Evolutionary conservation across 2,113 vertebrate species (phyloP).

Genomic region (Corapipo altera): DNA sequence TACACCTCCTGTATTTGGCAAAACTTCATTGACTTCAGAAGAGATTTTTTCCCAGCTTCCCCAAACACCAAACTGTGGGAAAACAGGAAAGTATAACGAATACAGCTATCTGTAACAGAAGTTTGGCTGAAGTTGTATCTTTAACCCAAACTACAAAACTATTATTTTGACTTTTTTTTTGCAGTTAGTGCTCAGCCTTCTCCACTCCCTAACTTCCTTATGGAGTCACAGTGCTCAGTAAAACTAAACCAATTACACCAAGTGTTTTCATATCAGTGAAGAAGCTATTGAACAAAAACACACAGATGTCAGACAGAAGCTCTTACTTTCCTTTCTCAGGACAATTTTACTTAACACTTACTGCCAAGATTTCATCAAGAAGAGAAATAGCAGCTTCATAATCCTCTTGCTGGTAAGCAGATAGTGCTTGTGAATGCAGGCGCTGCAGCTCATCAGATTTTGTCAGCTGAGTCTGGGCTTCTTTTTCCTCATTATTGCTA

Average conservation of each 20-base stretch:
- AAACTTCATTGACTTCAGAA: background rate
- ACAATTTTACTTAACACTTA: slow-evolving; percentile 64
- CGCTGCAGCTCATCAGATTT: slow-evolving; percentile 92
- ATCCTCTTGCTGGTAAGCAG: slow-evolving; percentile 77
- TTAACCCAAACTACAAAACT: background rate
- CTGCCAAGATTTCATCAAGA: slow-evolving; percentile 89
- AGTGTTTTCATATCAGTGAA: background rate
- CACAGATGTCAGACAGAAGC: background rate
- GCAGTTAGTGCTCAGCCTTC: background rate
- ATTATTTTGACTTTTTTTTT: background rate
- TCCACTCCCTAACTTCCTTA: background rate
- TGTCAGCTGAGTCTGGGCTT: slow-evolving; percentile 85
- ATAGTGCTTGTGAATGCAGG: slow-evolving; percentile 78
- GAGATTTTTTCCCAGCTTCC: background rate
- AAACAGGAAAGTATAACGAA: background rate
- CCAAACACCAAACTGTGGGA: background rate
- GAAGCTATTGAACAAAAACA: background rate
- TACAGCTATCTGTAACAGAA: background rate
- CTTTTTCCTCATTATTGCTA: slow-evolving; percentile 84
- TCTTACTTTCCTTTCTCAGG: background rate
- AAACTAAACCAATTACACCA: background rate
- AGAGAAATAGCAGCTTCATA: slow-evolving; percentile 78
- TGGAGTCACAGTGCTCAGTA: background rate
- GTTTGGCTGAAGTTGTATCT: background rate
- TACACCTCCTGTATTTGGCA: background rate